Evolutionary conservation across 2,113 vertebrate genomes (phyloP), one percentile per base, ranked within the genome.

Genomic region (Notarius lentiginosus): DNA sequence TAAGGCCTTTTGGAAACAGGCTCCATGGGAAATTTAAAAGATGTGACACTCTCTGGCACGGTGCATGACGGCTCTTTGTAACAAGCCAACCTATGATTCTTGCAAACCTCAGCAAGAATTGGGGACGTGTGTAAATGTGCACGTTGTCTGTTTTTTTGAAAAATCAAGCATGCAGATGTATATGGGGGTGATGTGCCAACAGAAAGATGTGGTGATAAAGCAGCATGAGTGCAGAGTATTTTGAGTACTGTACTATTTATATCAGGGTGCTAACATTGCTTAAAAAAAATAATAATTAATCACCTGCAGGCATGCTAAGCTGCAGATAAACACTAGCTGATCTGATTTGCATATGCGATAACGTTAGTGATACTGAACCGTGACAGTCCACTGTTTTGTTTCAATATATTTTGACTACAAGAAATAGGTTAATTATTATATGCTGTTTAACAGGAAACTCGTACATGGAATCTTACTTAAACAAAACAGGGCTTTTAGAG

Each of bases 11-110:
- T 55, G 27, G 18, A 56, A 58, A 80, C 84, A 79, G 8, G 85
- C 84, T 91, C 84, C 85, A 89, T 89, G 76, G 87, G 91, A 94
- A 94, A 92, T 75, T 73, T 58, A 72, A 10, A 12, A 86, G 51
- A 53, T n/a, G 18, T 77, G 72, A 83, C 11, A 27, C 17, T 82
- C 56, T 55, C 53, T 15, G 49, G 5, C 58, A 66, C 18, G 12
- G 27, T 41, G 12, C 58, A 65, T 65, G 56, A 22, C 22, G 81
- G 73, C 80, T 18, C 17, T 56, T 11, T 60, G 77, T 41, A 47
- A 84, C 47, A 73, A 20, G 20, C 11, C 20, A 34, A 49, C 61
- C 72, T 60, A 30, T 60, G 20, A 84, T 94, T 93, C 84, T 86
- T 88, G 30, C 63, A 68, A 41, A 24, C 4, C 75, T 80, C 76